These are phyloP conservation scores for Cryptotis parvus DNA, from an alignment of 2,113 vertebrate species.

Conservation along the genomic window DNA sequence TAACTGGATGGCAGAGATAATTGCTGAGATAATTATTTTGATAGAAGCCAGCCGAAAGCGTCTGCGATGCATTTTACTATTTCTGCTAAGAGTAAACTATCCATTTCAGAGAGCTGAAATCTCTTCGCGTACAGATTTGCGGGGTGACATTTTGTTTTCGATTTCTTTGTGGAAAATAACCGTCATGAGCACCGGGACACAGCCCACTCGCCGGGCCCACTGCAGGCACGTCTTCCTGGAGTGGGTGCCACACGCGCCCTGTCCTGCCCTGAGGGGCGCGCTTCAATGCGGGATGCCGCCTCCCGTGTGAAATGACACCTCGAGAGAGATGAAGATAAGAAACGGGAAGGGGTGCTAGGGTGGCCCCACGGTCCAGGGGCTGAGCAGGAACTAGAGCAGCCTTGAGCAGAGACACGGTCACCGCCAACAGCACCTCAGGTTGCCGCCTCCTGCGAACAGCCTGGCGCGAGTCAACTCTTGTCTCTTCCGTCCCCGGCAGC, in stretches of 20 bases:
- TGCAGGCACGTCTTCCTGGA: constrained; percentile 68
- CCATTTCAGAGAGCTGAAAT: constrained; percentile 21
- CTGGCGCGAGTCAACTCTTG: constrained; percentile 72
- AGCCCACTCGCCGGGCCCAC: not conserved
- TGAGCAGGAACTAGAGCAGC: constrained; percentile 79
- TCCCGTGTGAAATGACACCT: too few relatives aligned
- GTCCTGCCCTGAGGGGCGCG: too few relatives aligned
- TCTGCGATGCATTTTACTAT: constrained; percentile 44
- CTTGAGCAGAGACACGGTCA: constrained; percentile 86
- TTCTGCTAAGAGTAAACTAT: constrained; percentile 70
- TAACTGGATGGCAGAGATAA: constrained; percentile 83
- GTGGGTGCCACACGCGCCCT: not conserved
- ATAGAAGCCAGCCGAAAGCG: constrained; percentile 81
- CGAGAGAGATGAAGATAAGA: too few relatives aligned
- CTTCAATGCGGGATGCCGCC: too few relatives aligned
- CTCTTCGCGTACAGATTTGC: not conserved
- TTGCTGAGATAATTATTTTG: constrained; percentile 85
- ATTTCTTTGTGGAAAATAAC: constrained; percentile 71
- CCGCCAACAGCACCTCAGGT: constrained; percentile 76
- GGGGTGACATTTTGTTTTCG: constrained; percentile 58
- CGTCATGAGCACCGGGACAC: constrained; percentile 56
- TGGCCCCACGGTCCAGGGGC: too few relatives aligned
- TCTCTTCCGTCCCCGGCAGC: constrained; percentile 37
- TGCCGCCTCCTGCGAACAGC: constrained; percentile 73
- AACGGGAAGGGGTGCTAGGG: too few relatives aligned